Percentiles rank a stretch among this genome's conserved stretches.
Conservation (phyloP, 2,113 vertebrate species). For the Macquaria ambigua region DNA sequence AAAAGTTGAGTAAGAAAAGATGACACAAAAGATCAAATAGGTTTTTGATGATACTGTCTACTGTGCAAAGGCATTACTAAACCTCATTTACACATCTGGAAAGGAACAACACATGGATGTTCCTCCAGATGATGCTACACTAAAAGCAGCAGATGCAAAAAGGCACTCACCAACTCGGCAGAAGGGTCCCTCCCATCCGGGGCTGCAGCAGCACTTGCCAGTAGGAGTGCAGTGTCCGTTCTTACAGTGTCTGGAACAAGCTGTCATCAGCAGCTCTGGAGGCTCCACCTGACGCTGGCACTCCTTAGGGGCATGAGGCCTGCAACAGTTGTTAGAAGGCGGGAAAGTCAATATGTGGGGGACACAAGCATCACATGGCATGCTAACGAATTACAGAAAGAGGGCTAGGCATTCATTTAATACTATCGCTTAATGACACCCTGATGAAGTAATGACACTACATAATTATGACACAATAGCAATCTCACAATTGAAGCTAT, state of each 20-base stretch:
- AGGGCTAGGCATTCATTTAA: not conserved
- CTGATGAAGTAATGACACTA: not conserved
- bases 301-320: constrained; percentile 93
- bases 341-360: constrained; percentile 36
- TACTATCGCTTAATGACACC: not conserved
- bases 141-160: constrained; percentile 1
- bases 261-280: constrained; percentile 91
- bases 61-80: not conserved
- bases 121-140: not conserved
- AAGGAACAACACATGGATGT: constrained; percentile 1
- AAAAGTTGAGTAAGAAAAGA: constrained; percentile 1
- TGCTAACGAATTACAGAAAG: constrained; percentile 2
- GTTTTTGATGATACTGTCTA: not conserved
- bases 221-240: constrained; percentile 96
- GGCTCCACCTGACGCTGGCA: constrained; percentile 90
- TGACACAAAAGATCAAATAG: not conserved
- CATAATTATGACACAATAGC: not conserved
- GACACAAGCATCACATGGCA: constrained; percentile 21
- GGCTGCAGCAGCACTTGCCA: constrained; percentile 94
- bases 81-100: constrained; percentile 15
- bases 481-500: not conserved
- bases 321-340: constrained; percentile 73
- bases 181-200: constrained; percentile 96
- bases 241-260: constrained; percentile 94
- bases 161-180: constrained; percentile 91